A percentile compares a stretch with the other conserved stretches of the same genome.
These are phyloP conservation scores for Eospalax fontanierii DNA, from an alignment of 2,797 vertebrate genomes.

Conservation along the genomic window DNA sequence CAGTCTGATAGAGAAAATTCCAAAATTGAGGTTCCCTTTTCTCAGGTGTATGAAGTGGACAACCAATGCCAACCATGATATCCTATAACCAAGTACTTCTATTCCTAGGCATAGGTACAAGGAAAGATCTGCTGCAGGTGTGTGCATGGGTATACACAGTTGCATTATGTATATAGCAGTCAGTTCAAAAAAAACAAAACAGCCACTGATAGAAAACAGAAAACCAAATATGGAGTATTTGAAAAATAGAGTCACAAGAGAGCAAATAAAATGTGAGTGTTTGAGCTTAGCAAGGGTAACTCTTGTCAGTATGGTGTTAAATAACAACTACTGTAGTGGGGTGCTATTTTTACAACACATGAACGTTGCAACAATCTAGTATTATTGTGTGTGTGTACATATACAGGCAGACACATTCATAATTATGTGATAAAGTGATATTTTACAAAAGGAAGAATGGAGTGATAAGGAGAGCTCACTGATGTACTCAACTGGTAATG, in stretches of 20 bases:
- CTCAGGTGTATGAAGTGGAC: too few relatives aligned
- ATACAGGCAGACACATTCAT: background rate
- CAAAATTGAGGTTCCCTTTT: too few relatives aligned
- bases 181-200: background rate
- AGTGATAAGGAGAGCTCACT: background rate
- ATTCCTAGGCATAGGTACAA: background rate
- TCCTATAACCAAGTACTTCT: background rate
- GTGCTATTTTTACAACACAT: background rate
- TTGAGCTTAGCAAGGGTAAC: background rate
- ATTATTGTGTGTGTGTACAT: constrained; percentile 5
- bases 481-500: background rate
- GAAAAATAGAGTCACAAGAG: background rate
- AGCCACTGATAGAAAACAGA: background rate
- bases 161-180: background rate
- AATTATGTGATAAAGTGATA: background rate
- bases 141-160: background rate
- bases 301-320: background rate
- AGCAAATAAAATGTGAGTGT: constrained; percentile 14
- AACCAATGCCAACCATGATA: too few relatives aligned
- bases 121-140: background rate
- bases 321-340: background rate
- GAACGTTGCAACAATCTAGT: background rate
- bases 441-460: background rate
- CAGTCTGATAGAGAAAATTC: too few relatives aligned
- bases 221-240: constrained; percentile 3